These are phyloP conservation scores for Glyptemys insculpta DNA, from an alignment of 2,797 vertebrate genomes.

Conservation along the genomic window DNA sequence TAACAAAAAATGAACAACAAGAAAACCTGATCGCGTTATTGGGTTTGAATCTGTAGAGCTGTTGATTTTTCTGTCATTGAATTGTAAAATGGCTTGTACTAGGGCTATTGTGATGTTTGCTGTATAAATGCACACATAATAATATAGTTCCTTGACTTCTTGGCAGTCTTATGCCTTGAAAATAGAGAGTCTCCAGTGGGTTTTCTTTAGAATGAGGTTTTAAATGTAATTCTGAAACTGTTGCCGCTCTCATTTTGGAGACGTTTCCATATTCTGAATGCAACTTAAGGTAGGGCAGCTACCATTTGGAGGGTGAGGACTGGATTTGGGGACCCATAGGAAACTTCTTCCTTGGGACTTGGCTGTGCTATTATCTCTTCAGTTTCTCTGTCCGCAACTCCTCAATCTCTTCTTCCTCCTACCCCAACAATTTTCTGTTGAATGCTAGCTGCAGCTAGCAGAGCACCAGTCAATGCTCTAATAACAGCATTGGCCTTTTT, in stretches of 20 bases:
- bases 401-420: background rate
- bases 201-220: background rate
- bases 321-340: background rate
- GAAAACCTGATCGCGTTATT: background rate
- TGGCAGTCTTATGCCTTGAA: background rate
- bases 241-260: background rate
- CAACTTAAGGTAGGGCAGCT: background rate
- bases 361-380: background rate
- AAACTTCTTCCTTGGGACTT: background rate
- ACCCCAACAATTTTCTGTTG: background rate
- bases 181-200: background rate
- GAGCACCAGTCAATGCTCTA: background rate
- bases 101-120: background rate
- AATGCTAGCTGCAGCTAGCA: background rate
- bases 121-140: background rate
- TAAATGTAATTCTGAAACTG: background rate
- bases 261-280: background rate
- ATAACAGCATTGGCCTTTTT: background rate
- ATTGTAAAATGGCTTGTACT: background rate
- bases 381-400: background rate
- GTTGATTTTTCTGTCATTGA: background rate
- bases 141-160: background rate
- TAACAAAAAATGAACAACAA: background rate
- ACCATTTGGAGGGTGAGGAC: background rate
- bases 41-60: background rate